Conservation (phyloP, 2,113 vertebrate species). For the Arothron firmamentum region DNA sequence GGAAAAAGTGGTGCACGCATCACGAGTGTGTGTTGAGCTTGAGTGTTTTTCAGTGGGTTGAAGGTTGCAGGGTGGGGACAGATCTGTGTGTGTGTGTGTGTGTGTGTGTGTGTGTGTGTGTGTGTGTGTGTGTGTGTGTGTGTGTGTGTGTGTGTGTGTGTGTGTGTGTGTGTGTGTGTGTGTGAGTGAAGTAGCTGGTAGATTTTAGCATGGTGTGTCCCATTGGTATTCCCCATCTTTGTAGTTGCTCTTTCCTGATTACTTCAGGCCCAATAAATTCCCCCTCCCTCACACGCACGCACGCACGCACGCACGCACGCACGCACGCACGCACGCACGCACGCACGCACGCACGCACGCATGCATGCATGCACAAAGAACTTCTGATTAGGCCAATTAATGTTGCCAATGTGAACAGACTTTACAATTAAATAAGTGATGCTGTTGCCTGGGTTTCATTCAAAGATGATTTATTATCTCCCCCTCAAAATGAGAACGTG, state of each 20-base stretch:
- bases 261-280: slow-evolving; percentile 10
- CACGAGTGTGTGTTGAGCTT: slow-evolving; percentile 48
- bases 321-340: not conserved
- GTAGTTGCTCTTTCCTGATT: slow-evolving; percentile 32
- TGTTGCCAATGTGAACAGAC: slow-evolving; percentile 55
- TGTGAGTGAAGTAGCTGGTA: slow-evolving; percentile 14
- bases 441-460: slow-evolving; percentile 31
- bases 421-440: slow-evolving; percentile 36
- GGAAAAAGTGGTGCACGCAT: slow-evolving; percentile 55
- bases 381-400: not conserved
- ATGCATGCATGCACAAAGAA: no score
- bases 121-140: slow-evolving; percentile 7
- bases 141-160: slow-evolving; percentile 23
- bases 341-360: not conserved
- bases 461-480: slow-evolving; percentile 3
- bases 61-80: slow-evolving; percentile 53
- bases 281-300: not conserved
- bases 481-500: slow-evolving; percentile 19
- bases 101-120: slow-evolving; percentile 17
- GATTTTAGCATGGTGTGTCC: slow-evolving; percentile 31
- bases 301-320: not conserved
- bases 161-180: slow-evolving; percentile 11
- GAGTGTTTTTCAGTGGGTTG: slow-evolving; percentile 56
- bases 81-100: slow-evolving; percentile 19
- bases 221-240: slow-evolving; percentile 38